These are phyloP conservation scores for Lateolabrax maculatus DNA, from an alignment of 2,797 vertebrate genomes.

Conservation along the genomic window DNA sequence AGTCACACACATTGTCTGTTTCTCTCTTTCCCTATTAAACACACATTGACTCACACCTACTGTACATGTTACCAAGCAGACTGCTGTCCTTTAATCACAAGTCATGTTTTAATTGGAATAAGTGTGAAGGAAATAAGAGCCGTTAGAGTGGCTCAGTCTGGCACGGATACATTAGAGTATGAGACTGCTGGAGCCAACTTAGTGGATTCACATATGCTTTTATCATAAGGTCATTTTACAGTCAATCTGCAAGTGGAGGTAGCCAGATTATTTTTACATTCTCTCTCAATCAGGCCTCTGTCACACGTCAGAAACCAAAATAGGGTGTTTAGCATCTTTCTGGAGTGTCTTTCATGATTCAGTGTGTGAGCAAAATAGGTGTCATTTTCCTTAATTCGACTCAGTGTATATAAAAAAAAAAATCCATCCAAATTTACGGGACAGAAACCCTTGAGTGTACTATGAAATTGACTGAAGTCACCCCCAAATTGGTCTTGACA, in stretches of 20 bases:
- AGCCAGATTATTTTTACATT: slow-evolving; percentile 45
- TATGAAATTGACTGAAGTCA: not conserved
- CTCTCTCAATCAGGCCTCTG: slow-evolving; percentile 21
- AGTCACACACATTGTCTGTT: slow-evolving; percentile 1
- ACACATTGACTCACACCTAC: slow-evolving; percentile 6
- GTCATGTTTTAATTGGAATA: slow-evolving; percentile 70
- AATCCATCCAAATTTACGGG: not conserved
- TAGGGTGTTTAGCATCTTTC: not conserved
- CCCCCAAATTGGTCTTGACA: no score
- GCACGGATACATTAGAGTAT: slow-evolving; percentile 35
- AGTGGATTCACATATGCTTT: slow-evolving; percentile 58
- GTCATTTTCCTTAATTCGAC: not conserved
- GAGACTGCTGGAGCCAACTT: slow-evolving; percentile 51
- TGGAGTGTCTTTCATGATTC: not conserved
- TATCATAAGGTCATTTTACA: slow-evolving; percentile 50
- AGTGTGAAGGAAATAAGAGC: slow-evolving; percentile 66
- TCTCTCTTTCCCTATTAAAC: not conserved
- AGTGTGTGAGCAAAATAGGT: not conserved
- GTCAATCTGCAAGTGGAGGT: slow-evolving; percentile 27
- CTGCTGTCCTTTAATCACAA: slow-evolving; percentile 71
- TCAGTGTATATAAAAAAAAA: not conserved
- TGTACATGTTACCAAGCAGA: slow-evolving; percentile 33
- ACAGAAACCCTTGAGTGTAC: not conserved
- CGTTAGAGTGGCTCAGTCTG: slow-evolving; percentile 55
- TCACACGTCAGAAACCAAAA: slow-evolving; percentile 14